phyloP scores from a whole-genome alignment of 2,113 vertebrate species.

The Campylomormyrus tamandua region DNA sequence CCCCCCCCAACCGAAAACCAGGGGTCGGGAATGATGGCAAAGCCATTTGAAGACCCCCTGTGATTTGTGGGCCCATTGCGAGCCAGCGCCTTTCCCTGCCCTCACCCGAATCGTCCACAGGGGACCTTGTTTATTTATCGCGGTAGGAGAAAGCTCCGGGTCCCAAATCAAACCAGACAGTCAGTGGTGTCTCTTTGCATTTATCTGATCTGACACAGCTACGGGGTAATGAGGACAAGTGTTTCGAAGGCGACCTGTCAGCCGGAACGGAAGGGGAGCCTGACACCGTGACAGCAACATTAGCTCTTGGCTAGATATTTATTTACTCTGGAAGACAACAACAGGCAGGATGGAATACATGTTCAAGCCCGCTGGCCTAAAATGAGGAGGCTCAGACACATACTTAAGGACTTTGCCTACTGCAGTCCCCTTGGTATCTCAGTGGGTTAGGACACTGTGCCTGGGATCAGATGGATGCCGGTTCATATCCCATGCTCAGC shows the following conservation, averaged over 20 bases:
- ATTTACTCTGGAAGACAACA: neutral
- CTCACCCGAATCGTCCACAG: neutral
- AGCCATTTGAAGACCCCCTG: neutral
- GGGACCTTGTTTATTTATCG: slow-evolving; percentile 53
- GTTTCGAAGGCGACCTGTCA: neutral
- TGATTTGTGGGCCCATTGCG: neutral
- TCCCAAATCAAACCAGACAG: neutral
- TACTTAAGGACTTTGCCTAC: neutral
- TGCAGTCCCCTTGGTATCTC: neutral
- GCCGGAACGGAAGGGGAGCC: neutral
- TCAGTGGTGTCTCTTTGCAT: neutral
- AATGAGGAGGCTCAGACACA: neutral
- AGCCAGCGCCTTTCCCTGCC: neutral
- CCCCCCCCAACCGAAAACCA: neutral
- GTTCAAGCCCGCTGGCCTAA: neutral
- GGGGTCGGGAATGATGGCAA: neutral
- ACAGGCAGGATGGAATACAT: neutral
- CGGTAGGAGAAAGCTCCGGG: slow-evolving; percentile 32
- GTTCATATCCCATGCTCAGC: neutral
- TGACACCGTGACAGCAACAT: neutral
- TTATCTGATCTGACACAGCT: neutral
- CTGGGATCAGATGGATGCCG: neutral
- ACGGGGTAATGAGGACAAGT: neutral
- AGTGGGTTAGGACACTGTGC: neutral
- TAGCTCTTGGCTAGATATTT: neutral